Evolutionary conservation across 1,140 invertebrate species (phyloP).

Genomic region (Trypoxylus dichotomus): DNA sequence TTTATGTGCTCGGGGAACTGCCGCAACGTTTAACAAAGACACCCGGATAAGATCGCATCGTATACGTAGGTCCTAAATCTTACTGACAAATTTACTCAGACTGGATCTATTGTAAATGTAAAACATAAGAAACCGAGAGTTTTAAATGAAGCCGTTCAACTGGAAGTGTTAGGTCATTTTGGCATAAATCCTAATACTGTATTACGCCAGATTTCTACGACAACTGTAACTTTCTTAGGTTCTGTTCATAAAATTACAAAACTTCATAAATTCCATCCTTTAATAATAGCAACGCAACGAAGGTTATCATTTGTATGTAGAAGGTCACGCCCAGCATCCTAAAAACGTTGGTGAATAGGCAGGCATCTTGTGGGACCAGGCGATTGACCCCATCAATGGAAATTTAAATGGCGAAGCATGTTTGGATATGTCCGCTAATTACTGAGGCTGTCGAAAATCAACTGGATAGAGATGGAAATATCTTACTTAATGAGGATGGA

Average conservation of each 20-base stretch:
- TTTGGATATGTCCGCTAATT: neutral
- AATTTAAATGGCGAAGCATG: neutral
- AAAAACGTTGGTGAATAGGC: constrained; percentile 33
- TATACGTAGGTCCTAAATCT: constrained; percentile 10
- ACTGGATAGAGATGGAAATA: neutral
- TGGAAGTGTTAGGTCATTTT: constrained; percentile 29
- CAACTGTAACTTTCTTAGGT: constrained; percentile 22
- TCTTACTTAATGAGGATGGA: no score
- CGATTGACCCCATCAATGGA: constrained; percentile 26
- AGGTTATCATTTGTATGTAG: neutral
- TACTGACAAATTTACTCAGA: constrained; percentile 26
- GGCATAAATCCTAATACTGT: constrained; percentile 19
- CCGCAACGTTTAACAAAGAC: constrained; percentile 9
- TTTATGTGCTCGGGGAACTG: neutral
- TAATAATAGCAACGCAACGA: constrained; percentile 52
- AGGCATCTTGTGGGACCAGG: constrained; percentile 29
- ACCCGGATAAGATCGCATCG: constrained; percentile 12
- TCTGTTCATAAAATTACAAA: constrained; percentile 29
- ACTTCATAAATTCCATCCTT: constrained; percentile 36
- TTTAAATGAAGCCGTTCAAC: constrained; percentile 25
- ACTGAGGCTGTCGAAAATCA: neutral
- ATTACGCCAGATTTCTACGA: constrained; percentile 22
- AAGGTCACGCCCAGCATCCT: constrained; percentile 33
- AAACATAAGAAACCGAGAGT: neutral
- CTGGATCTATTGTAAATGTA: no score